Evolutionary conservation across 2,113 vertebrate species (phyloP), one percentile per base, ranked within the genome.

Genomic region (Strix aluco): DNA sequence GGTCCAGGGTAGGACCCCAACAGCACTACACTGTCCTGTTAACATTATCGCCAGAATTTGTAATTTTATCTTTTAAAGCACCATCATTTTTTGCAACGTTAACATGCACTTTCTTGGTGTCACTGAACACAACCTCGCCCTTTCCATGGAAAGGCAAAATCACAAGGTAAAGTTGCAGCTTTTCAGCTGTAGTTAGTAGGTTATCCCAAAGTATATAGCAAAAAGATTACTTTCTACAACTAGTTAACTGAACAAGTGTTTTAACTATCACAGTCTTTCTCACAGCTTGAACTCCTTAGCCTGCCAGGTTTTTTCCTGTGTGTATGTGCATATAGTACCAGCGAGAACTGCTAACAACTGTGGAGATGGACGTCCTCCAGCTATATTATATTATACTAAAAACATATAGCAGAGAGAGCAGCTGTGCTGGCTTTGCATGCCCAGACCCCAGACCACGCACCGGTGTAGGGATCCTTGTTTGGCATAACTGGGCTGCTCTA

Each of bases 401-500:
- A 47, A 30, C 11, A 11, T 2, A 15, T 0, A 51, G 38, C 15
- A 26, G 58, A 65, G 52, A 36, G 26, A 10, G 19, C 27, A 51
- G 52, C 22, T 10, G 5, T 5, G 34, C 29, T 46, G 42, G 38
- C 11, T 78, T 30, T 34, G 20, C 36, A 16, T 10, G 38, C 40
- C 51, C 63, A 3, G 46, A 26, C 21, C 26, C 67, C 66, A 52
- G 9, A 44, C 15, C 19, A 11, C 0, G 3, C 36, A 44, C 11
- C 1, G 0, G 14, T 10, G 15, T 5, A 27, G 38, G 62, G 15
- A 23, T 8, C 44, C 44, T 22, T 7, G 17, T 26, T 32, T 0
- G 1, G 13, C 15, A 12, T 1, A 47, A 52, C 66, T 17, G 27
- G 29, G 52, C 59, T 51, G 32, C 54, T 78, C 25, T 2, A 2